Conservation (phyloP, 2,797 vertebrate genomes). For the Halcyon leucocephala region DNA sequence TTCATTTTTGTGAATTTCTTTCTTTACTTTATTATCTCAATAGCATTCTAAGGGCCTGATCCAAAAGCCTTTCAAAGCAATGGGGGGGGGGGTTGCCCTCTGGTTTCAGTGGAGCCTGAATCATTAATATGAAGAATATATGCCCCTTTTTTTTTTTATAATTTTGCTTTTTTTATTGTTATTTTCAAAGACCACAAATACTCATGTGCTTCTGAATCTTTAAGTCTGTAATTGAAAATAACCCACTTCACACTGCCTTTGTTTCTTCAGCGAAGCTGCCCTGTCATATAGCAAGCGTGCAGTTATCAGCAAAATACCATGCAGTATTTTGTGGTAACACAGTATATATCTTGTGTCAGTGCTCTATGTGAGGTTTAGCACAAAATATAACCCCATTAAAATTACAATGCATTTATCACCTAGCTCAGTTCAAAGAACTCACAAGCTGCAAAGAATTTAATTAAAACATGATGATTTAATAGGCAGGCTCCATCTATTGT, state of each 20-base stretch:
- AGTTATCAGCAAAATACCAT: conserved; percentile 36
- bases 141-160: too few relatives aligned
- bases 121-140: background rate
- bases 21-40: background rate
- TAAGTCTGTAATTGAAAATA: background rate
- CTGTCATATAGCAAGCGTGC: background rate
- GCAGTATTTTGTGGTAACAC: conserved; percentile 18
- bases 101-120: background rate
- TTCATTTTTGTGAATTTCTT: background rate
- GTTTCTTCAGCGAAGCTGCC: background rate
- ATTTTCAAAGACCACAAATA: background rate
- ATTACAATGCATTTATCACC: conserved; percentile 73
- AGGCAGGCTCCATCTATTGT: conserved; percentile 72
- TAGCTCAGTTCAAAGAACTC: conserved; percentile 63
- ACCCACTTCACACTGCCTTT: background rate
- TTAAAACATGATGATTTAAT: conserved; percentile 83
- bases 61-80: background rate
- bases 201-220: background rate
- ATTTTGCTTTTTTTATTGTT: too few relatives aligned
- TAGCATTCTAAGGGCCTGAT: background rate
- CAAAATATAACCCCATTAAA: conserved; percentile 75
- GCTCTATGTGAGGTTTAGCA: conserved; percentile 32
- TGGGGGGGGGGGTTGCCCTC: background rate
- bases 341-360: conserved; percentile 21
- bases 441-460: conserved; percentile 75